Conservation (phyloP, 2,113 vertebrate species). For the Cairina moschata region DNA sequence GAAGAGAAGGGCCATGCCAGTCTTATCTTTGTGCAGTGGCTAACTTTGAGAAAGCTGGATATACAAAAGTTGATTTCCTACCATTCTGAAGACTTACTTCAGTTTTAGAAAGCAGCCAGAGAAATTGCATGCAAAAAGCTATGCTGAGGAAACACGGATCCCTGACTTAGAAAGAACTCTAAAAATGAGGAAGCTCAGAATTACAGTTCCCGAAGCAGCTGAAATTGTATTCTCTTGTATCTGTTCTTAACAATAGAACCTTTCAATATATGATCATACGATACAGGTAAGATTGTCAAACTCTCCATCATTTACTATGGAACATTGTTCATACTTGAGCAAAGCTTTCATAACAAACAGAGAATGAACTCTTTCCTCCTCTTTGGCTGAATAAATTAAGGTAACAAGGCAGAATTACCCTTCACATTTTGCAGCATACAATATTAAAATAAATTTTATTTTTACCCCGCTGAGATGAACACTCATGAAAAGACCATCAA, state of each 20-base stretch:
- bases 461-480: background rate
- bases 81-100: background rate
- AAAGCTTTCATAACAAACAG: constrained; percentile 66
- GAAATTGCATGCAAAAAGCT: background rate
- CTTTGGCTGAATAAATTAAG: constrained; percentile 42
- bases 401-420: background rate
- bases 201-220: constrained; percentile 15
- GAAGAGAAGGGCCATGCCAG: background rate
- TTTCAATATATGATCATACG: constrained; percentile 55
- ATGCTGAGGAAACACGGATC: background rate
- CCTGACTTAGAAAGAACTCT: background rate
- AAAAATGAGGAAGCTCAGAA: constrained; percentile 45
- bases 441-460: constrained; percentile 5
- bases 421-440: background rate
- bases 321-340: constrained; percentile 45
- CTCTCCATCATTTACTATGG: constrained; percentile 51
- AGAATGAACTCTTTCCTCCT: constrained; percentile 26
- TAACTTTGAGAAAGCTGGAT: background rate
- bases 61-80: background rate
- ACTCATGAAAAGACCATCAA: background rate
- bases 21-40: background rate
- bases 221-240: constrained; percentile 47
- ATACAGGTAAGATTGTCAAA: constrained; percentile 64
- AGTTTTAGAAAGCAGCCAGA: background rate
- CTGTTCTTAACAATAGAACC: constrained; percentile 59